Conservation (phyloP, 1,140 invertebrate genomes). For the Drosophila pruinosa region DNA sequence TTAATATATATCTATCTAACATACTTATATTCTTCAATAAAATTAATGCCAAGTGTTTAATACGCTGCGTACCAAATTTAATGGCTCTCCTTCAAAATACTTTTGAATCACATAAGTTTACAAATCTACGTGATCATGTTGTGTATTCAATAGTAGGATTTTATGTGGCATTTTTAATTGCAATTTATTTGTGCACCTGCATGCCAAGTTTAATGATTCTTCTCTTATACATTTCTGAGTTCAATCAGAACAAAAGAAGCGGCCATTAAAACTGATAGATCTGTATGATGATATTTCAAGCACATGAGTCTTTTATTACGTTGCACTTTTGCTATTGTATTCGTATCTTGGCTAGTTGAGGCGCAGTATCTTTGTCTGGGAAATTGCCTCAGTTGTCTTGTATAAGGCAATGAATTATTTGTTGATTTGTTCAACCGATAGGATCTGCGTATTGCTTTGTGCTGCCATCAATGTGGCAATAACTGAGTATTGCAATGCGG, state of each 20-base stretch:
- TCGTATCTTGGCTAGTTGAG: background rate
- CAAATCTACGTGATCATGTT: background rate
- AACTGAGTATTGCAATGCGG: background rate
- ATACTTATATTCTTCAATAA: no score
- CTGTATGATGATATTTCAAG: background rate
- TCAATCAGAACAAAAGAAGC: background rate
- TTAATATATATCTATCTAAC: no score
- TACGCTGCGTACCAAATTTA: no score
- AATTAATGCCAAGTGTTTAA: no score
- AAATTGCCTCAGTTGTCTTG: background rate
- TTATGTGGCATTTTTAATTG: background rate
- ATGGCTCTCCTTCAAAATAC: background rate
- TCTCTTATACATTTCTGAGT: background rate
- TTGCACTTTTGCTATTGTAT: constrained; percentile 6
- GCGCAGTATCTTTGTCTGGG: constrained; percentile 12
- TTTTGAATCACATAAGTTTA: background rate
- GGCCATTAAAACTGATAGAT: background rate
- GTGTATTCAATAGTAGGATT: background rate
- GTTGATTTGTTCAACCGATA: background rate
- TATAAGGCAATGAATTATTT: constrained; percentile 7
- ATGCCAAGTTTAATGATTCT: background rate
- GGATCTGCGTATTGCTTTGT: background rate
- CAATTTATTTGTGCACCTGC: background rate
- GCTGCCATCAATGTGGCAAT: background rate
- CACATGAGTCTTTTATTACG: background rate